phyloP scores from a whole-genome alignment of 2,113 vertebrate species.

The Anoura caudifer region DNA sequence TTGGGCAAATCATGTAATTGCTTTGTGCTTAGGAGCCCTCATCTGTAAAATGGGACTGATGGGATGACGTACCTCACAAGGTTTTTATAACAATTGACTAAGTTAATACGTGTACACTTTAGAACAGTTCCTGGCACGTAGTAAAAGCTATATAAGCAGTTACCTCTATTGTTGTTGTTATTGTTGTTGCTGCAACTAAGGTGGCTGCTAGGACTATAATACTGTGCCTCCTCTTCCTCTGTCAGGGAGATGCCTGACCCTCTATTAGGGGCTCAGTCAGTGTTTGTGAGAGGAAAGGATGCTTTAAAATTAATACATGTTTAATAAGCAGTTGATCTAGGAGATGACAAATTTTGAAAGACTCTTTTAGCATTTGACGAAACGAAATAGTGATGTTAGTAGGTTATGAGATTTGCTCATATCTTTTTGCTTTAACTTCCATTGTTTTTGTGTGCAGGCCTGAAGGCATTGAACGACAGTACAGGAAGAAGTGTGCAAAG shows the following conservation, averaged over 20 bases:
- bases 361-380: background rate
- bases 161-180: background rate
- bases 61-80: background rate
- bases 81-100: background rate
- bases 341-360: slow-evolving; percentile 7
- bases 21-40: background rate
- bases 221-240: background rate
- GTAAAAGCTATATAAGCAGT: background rate
- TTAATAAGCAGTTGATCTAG: background rate
- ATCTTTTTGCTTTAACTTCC: background rate
- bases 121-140: background rate
- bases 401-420: background rate
- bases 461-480: slow-evolving; percentile 95
- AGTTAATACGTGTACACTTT: background rate
- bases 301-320: background rate
- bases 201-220: background rate
- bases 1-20: background rate
- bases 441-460: slow-evolving; percentile 77
- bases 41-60: background rate
- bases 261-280: background rate
- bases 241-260: background rate
- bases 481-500: slow-evolving; percentile 97
- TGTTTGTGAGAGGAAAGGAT: background rate
- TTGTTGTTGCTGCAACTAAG: background rate
- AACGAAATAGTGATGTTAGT: background rate